Evolutionary conservation across 2,797 vertebrate genomes (phyloP), one percentile per base, ranked within the genome.

Genomic region (Hippocampus kuda): DNA sequence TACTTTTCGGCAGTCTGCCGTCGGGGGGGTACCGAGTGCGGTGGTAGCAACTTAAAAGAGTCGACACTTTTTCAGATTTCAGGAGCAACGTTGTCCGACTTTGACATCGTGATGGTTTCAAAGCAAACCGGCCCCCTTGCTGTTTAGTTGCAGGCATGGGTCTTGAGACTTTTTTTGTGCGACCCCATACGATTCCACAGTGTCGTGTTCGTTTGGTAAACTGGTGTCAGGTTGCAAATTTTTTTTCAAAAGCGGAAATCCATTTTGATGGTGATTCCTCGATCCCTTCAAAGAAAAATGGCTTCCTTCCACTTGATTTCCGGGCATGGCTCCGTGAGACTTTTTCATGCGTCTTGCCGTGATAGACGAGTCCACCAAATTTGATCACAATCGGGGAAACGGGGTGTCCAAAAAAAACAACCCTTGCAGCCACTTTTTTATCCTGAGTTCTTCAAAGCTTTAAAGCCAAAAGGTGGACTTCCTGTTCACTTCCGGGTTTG

Each of bases 1-100:
- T 16, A 60, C 57, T 61, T 61, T 61, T 61, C 9, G 27, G 27
- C 59, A 56, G 53, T n/a, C n/a, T 56, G 53, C 53, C n/a, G 59
- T 61, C 7, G 34, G 34, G 34, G 30, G 56, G 24, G 24, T 57
- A 57, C 26, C 26, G 9, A 57, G 59, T 60, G 53, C 53, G 24
- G 10, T 11, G 16, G 27, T 34, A 27, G 56, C 56, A 30, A 27
- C 26, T 6, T 30, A 30, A 60, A 20, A 10, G 27, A 60, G 9
- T 20, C 6, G 3, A 60, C 27, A 18, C 9, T 7, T 30, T 60
- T 59, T 59, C 5, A 30, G 12, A 7, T 59, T 60, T 60, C 57
- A 60, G 16, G 30, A 18, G 27, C 26, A 60, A 60, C 34, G 34
- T 20, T 30, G 34, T 18, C 16, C 16, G 34, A 60, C 10, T 18